These are phyloP conservation scores for Irena cyanogastra DNA, from an alignment of 2,113 vertebrate species.

Conservation along the genomic window DNA sequence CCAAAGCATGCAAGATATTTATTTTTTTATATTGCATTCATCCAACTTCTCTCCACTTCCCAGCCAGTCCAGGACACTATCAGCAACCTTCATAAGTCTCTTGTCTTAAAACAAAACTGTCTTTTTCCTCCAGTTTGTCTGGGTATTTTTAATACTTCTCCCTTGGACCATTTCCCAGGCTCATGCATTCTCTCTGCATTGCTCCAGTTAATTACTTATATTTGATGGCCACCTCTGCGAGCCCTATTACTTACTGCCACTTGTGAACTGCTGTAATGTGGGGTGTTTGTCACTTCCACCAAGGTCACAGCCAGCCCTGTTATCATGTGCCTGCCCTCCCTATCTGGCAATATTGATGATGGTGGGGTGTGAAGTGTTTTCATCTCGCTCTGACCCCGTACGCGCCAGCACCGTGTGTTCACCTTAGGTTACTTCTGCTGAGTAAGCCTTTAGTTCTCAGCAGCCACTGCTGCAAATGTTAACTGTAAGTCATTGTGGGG, in stretches of 20 bases:
- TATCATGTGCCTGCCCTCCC: conserved; percentile 31
- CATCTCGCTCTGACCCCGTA: neutral
- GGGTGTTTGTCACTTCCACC: conserved; percentile 48
- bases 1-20: neutral
- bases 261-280: conserved; percentile 48
- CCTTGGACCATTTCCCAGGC: conserved; percentile 71
- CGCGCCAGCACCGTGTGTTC: neutral
- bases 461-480: conserved; percentile 21
- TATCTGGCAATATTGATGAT: conserved; percentile 28
- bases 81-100: conserved; percentile 19
- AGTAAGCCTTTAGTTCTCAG: conserved; percentile 34
- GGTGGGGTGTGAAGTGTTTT: neutral
- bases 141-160: conserved; percentile 4
- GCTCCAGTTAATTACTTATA: conserved; percentile 69
- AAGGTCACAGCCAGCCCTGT: conserved; percentile 55
- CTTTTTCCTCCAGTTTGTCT: neutral
- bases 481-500: conserved; percentile 44
- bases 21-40: neutral
- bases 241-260: conserved; percentile 60
- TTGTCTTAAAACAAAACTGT: neutral
- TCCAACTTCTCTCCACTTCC: conserved; percentile 2
- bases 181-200: conserved; percentile 27
- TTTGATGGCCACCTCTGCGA: conserved; percentile 63
- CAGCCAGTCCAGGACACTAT: conserved; percentile 2
- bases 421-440: conserved; percentile 17